phyloP scores from a whole-genome alignment of 1,140 invertebrate species.

The Scaptomyza pallida region DNA sequence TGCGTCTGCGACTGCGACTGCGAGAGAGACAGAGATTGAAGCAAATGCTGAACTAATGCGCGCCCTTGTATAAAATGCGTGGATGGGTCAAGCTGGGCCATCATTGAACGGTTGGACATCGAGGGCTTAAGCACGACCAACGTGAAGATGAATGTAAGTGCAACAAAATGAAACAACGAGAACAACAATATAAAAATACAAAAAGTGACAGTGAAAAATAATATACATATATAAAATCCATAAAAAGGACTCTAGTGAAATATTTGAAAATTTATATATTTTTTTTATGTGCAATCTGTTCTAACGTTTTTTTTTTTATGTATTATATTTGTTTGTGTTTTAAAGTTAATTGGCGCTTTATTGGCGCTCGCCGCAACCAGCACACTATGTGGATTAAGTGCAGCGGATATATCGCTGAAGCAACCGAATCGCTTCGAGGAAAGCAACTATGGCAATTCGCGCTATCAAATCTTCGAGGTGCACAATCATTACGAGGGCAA shows the following conservation, averaged over 20 bases:
- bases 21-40: not conserved
- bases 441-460: slow-evolving; percentile 63
- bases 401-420: slow-evolving; percentile 71
- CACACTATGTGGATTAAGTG: slow-evolving; percentile 45
- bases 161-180: slow-evolving; percentile 7
- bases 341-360: slow-evolving; percentile 59
- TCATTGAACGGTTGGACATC: slow-evolving; percentile 82
- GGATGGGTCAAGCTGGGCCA: slow-evolving; percentile 63
- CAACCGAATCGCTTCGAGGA: slow-evolving; percentile 61
- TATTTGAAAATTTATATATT: slow-evolving; percentile 2
- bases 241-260: slow-evolving; percentile 14
- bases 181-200: slow-evolving; percentile 12
- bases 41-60: slow-evolving; percentile 25
- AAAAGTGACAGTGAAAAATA: slow-evolving; percentile 26
- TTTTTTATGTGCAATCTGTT: slow-evolving; percentile 9
- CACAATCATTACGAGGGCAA: slow-evolving; percentile 70
- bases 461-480: slow-evolving; percentile 77
- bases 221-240: not conserved
- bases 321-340: not conserved
- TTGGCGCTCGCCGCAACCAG: slow-evolving; percentile 58
- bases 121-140: slow-evolving; percentile 81
- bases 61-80: slow-evolving; percentile 74
- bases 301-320: slow-evolving; percentile 17
- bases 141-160: slow-evolving; percentile 80
- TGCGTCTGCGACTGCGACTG: not conserved